Percentiles rank a stretch among this genome's conserved stretches.
These are phyloP conservation scores for Falcaria lacertinaria DNA, from an alignment of 2,888 invertebrate genomes.

Conservation along the genomic window DNA sequence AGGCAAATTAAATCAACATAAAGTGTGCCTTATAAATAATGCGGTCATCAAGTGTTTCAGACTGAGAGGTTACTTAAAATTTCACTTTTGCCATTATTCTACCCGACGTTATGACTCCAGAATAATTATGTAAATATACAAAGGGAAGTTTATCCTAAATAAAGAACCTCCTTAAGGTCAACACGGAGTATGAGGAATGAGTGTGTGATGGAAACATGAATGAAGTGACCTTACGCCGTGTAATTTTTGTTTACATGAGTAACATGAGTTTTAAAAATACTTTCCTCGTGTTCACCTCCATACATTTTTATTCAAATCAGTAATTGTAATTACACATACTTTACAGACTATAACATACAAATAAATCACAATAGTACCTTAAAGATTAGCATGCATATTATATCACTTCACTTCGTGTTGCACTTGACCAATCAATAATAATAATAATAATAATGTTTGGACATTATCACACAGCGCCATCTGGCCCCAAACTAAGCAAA, in stretches of 20 bases:
- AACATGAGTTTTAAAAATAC: too few species aligned
- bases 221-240: slow-evolving; percentile 22
- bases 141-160: slow-evolving; percentile 21
- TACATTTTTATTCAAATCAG: too few species aligned
- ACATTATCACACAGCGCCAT: too few species aligned
- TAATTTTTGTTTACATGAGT: slow-evolving; percentile 10
- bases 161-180: slow-evolving; percentile 22
- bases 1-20: slow-evolving; percentile 41
- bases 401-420: too few species aligned
- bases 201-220: slow-evolving; percentile 28
- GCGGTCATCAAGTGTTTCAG: slow-evolving; percentile 35
- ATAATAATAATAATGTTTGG: too few species aligned
- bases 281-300: too few species aligned
- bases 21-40: slow-evolving; percentile 47
- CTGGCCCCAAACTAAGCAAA: too few species aligned
- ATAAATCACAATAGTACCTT: too few species aligned
- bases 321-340: too few species aligned
- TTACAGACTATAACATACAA: too few species aligned
- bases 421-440: too few species aligned
- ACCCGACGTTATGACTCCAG: slow-evolving; percentile 30
- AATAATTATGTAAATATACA: slow-evolving; percentile 44
- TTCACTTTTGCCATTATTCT: slow-evolving; percentile 33
- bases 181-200: slow-evolving; percentile 12
- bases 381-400: too few species aligned
- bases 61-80: slow-evolving; percentile 37